Base-by-base conservation (phyloP, 2,888 invertebrate genomes). In the Dynastes grantii region DNA sequence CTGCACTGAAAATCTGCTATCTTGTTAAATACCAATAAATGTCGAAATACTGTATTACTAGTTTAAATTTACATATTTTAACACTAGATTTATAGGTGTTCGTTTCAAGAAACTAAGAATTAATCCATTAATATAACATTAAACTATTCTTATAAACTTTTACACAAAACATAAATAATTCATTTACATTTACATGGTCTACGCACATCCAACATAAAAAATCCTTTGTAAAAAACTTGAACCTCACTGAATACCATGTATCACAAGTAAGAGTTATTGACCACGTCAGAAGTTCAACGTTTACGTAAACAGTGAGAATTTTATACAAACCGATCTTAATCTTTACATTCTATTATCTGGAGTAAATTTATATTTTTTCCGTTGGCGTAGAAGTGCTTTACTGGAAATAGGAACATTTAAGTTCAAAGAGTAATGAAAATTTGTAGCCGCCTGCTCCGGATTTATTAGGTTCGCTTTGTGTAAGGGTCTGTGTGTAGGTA, bases 271-370 rank as follows among this genome's bases (percentile, higher is more conserved):
- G 73, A 75, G 45, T 75, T 75, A 75, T 75, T 61, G 55, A 51
- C 76, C 55, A 27, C 70, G 79, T 79, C 79, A 79, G 53, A 71
- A 70, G 79, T 76, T 76, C 70, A 76, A 49, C 61, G 76, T 61
- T 79, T 68, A 63, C 79, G 29, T 70, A 68, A 76, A 45, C 76
- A 58, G 27, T 65, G 51, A 67, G 51, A 76, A 78, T 64, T 55
- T 78, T 73, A 73, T 55, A 64, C 71, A 53, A 51, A 51, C 70
- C 53, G 79, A 79, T 79, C 65, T 76, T 79, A 79, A 79, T 79
- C 79, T 79, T 53, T 76, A 40, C 29, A 61, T 75, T 75, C 73
- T 68, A 76, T 55, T 61, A 68, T 45, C 70, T 70, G 40, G 58
- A 51, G 63, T 58, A 49, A 70, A 76, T 76, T 61, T 64, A 61